Conservation (phyloP, 2,797 vertebrate species). For the Florisuga fusca region DNA sequence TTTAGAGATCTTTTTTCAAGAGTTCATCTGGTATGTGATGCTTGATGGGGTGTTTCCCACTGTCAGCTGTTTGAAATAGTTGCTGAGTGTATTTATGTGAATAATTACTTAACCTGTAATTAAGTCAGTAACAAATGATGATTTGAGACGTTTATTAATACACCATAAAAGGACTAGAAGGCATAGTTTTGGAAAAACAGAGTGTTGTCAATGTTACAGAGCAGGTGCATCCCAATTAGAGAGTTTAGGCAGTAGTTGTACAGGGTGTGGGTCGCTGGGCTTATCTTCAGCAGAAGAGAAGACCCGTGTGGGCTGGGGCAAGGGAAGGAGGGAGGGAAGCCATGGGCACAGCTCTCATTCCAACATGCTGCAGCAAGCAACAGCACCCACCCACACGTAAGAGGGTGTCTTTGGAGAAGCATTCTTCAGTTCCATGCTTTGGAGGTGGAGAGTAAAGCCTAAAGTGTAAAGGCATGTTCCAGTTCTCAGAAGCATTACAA, state of each 20-base stretch:
- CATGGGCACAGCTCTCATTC: fast-evolving
- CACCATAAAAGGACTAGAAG: neutral
- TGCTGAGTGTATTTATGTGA: slow-evolving; percentile 5
- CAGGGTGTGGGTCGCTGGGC: fast-evolving
- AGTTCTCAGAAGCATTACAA: neutral
- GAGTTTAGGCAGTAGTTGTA: neutral
- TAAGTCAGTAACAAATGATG: neutral
- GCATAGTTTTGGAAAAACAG: neutral
- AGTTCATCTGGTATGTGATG: neutral
- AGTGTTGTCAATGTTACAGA: neutral
- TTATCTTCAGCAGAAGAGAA: neutral
- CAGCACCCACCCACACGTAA: fast-evolving
- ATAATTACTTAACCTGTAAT: neutral
- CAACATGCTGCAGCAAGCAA: neutral
- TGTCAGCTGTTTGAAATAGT: slow-evolving; percentile 1
- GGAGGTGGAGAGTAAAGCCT: neutral
- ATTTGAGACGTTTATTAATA: neutral
- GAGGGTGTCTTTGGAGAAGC: neutral
- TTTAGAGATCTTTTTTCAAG: neutral
- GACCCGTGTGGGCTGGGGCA: neutral
- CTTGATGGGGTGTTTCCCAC: neutral
- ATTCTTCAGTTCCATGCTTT: neutral
- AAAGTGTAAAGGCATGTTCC: neutral
- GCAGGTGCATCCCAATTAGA: neutral
- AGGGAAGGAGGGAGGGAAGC: neutral